Evolutionary conservation across 2,888 invertebrate species (phyloP).

Genomic region (Drosophila leonis): DNA sequence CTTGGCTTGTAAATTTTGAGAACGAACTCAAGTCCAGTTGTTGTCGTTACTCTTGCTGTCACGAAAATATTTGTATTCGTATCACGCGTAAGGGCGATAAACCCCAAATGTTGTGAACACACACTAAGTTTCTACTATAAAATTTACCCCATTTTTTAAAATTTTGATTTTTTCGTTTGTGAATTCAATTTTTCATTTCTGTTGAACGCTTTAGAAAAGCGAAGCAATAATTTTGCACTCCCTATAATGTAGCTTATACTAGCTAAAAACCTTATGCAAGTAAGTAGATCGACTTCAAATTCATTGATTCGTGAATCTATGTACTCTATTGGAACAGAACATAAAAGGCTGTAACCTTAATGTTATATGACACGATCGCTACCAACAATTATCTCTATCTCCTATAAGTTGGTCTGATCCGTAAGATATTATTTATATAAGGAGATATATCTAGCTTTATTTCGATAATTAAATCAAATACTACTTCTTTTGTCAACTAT

Average conservation of each 20-base stretch:
- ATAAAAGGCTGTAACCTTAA: not conserved
- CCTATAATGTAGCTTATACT: not conserved
- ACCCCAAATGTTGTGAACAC: conserved; percentile 22
- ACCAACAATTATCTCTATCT: too few species aligned
- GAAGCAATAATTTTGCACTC: not conserved
- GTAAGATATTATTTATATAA: too few species aligned
- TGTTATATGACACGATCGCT: not conserved
- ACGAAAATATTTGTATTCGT: conserved; percentile 59
- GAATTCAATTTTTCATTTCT: not conserved
- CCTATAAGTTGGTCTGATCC: not conserved
- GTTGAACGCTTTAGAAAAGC: not conserved
- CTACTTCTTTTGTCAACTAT: too few species aligned
- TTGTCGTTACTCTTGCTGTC: conserved; percentile 30
- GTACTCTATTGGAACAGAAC: too few species aligned
- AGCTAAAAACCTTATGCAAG: too few species aligned
- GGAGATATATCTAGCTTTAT: too few species aligned
- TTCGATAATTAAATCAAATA: not conserved
- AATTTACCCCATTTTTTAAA: not conserved
- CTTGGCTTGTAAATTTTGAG: conserved; percentile 3
- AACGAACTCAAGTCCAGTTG: conserved; percentile 35
- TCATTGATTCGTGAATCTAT: not conserved
- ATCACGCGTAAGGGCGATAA: conserved; percentile 59
- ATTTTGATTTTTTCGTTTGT: not conserved
- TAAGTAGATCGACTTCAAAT: not conserved
- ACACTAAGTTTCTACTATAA: conserved; percentile 1